phyloP scores from a whole-genome alignment of 2,797 vertebrate species.

The Microchirus variegatus region DNA sequence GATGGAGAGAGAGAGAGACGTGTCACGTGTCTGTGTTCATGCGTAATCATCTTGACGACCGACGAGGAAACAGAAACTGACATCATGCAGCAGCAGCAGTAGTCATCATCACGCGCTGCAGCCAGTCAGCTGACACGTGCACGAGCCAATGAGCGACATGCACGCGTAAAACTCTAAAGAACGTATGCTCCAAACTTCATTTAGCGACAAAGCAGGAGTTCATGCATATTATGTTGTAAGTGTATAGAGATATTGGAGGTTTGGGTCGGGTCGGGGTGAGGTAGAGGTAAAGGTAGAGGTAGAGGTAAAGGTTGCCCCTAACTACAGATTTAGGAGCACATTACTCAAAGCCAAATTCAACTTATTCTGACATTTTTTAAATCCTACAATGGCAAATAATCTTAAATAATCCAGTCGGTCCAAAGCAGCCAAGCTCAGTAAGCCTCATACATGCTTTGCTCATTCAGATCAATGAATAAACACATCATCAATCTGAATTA shows the following conservation, averaged over 20 bases:
- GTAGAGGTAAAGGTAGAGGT: too few species aligned
- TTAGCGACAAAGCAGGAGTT: conserved; percentile 13
- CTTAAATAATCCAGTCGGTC: conserved; percentile 29
- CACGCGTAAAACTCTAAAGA: too few species aligned
- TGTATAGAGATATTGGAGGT: not conserved
- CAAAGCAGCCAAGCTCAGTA: conserved; percentile 8
- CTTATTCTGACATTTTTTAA: conserved; percentile 14
- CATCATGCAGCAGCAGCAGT: conserved; percentile 72
- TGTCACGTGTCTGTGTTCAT: conserved; percentile 59
- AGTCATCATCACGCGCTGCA: conserved; percentile 41
- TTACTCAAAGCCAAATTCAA: conserved; percentile 11
- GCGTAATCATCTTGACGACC: conserved; percentile 59
- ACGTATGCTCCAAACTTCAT: too few species aligned
- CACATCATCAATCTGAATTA: conserved; percentile 42
- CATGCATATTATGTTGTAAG: conserved; percentile 21
- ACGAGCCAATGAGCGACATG: conserved; percentile 44
- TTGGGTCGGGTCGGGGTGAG: not conserved
- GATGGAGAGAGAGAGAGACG: conserved; percentile 37
- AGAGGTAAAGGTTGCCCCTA: conserved; percentile 63
- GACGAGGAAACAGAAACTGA: conserved; percentile 62
- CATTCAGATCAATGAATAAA: conserved; percentile 40
- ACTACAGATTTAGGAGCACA: conserved; percentile 16
- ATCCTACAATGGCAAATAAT: conserved; percentile 20
- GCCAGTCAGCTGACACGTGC: conserved; percentile 57
- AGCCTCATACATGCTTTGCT: conserved; percentile 41